Percentiles rank a stretch among this genome's conserved stretches.
Conservation (phyloP, 1,140 invertebrate genomes). For the Zaprionus taronus region DNA sequence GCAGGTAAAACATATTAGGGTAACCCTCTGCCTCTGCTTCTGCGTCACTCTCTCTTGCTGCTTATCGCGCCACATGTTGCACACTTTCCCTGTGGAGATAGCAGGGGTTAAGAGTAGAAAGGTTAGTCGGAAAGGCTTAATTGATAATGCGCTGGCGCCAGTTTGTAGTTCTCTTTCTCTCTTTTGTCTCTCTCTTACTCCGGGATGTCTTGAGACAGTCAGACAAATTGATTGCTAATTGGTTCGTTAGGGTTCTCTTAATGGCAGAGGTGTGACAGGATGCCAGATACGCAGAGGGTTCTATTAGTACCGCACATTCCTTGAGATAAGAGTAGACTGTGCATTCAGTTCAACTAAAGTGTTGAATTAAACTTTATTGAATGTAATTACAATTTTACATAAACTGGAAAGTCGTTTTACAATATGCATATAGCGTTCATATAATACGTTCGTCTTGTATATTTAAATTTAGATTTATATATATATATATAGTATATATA, state of each 20-base stretch:
- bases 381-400: conserved; percentile 83
- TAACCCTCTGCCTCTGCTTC: neutral
- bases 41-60: neutral
- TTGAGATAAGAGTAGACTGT: neutral
- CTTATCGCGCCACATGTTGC: conserved; percentile 43
- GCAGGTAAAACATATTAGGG: conserved; percentile 8
- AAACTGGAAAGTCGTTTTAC: conserved; percentile 81
- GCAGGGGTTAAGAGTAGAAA: conserved; percentile 22
- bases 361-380: conserved; percentile 83
- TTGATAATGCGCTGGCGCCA: conserved; percentile 74
- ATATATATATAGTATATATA: conserved; percentile 40
- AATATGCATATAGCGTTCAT: conserved; percentile 69
- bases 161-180: conserved; percentile 10
- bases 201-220: conserved; percentile 1
- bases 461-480: conserved; percentile 28
- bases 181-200: too few species aligned
- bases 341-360: conserved; percentile 65
- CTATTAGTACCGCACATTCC: neutral
- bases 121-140: conserved; percentile 50
- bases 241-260: conserved; percentile 35
- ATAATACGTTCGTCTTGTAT: conserved; percentile 42
- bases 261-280: conserved; percentile 43
- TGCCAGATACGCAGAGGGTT: neutral
- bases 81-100: conserved; percentile 45
- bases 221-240: conserved; percentile 79